These are phyloP conservation scores for Anthopleura sola DNA, from an alignment of 64 coral and sea anemone genomes.

Conservation along the genomic window DNA sequence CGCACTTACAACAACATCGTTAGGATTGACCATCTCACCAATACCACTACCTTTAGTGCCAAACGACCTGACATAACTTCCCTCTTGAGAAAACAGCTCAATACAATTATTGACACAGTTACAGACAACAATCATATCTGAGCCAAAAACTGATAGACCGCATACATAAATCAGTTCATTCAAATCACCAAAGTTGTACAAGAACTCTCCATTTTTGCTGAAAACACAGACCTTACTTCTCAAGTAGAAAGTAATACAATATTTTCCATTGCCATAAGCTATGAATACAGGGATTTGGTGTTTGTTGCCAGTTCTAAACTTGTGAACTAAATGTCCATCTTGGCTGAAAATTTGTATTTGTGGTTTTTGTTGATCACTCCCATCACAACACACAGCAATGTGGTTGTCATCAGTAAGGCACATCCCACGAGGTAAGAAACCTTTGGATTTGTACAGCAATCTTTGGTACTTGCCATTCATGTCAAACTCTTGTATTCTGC, in stretches of 20 bases:
- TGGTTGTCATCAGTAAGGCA: not conserved
- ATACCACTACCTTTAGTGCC: conserved; percentile 42
- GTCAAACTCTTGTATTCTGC: conserved; percentile 10
- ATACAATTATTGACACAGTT: conserved; percentile 57
- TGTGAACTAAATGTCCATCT: conserved; percentile 1
- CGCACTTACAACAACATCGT: not conserved
- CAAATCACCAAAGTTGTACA: conserved; percentile 39
- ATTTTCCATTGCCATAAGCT: conserved; percentile 16
- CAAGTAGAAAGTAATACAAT: conserved; percentile 36
- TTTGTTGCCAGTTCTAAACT: not conserved
- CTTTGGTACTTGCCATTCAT: not conserved
- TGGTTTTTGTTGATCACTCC: not conserved
- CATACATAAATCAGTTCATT: conserved; percentile 19
- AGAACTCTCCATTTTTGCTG: conserved; percentile 40
- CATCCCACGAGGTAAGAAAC: not conserved
- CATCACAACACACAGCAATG: not conserved
- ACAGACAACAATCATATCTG: conserved; percentile 50
- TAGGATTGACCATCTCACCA: conserved; percentile 45
- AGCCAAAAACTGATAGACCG: conserved; percentile 40
- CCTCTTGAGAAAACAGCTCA: conserved; percentile 56
- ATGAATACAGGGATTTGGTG: not conserved
- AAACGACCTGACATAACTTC: conserved; percentile 46
- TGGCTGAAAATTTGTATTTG: not conserved
- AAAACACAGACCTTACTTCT: conserved; percentile 45
- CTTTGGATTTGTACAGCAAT: not conserved